phyloP scores from a whole-genome alignment of 2,888 invertebrate genomes.

The Cephus sareptanus region DNA sequence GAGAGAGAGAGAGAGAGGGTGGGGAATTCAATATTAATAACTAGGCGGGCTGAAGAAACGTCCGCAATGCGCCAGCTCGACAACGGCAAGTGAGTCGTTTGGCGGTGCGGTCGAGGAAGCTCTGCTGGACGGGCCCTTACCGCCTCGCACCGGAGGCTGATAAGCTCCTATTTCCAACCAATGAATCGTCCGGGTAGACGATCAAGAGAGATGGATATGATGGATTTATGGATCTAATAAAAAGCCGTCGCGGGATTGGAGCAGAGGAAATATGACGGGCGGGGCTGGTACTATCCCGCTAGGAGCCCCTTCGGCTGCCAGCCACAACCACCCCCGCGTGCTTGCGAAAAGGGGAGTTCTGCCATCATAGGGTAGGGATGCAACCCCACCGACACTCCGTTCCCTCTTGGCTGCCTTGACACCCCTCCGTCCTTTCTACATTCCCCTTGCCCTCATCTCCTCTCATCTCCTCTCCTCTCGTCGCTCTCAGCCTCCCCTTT shows the following conservation, averaged over 20 bases:
- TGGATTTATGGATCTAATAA: slow-evolving; percentile 86
- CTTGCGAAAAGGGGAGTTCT: slow-evolving; percentile 13
- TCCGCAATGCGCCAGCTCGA: slow-evolving; percentile 66
- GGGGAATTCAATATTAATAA: slow-evolving; percentile 82
- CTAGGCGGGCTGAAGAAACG: slow-evolving; percentile 73
- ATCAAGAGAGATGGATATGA: slow-evolving; percentile 70
- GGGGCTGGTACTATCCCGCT: slow-evolving; percentile 48
- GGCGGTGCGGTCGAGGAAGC: background rate
- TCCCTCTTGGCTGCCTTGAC: background rate
- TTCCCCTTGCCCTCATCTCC: slow-evolving; percentile 11
- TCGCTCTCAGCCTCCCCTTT: slow-evolving; percentile 16
- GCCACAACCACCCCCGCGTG: slow-evolving; percentile 53
- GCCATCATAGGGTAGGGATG: background rate
- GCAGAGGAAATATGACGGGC: slow-evolving; percentile 65
- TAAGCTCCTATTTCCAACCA: slow-evolving; percentile 26
- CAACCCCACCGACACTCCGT: background rate
- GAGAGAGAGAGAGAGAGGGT: background rate
- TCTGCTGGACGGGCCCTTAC: slow-evolving; percentile 65
- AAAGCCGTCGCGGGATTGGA: slow-evolving; percentile 64
- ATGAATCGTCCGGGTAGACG: slow-evolving; percentile 37
- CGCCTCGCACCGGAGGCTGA: slow-evolving; percentile 14
- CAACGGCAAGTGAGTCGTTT: slow-evolving; percentile 4
- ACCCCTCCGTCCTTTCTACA: slow-evolving; percentile 2
- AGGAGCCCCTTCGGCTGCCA: slow-evolving; percentile 56
- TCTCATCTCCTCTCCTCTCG: slow-evolving; percentile 14